Conservation (phyloP, 2,888 invertebrate genomes). For the Mythimna albipuncta region DNA sequence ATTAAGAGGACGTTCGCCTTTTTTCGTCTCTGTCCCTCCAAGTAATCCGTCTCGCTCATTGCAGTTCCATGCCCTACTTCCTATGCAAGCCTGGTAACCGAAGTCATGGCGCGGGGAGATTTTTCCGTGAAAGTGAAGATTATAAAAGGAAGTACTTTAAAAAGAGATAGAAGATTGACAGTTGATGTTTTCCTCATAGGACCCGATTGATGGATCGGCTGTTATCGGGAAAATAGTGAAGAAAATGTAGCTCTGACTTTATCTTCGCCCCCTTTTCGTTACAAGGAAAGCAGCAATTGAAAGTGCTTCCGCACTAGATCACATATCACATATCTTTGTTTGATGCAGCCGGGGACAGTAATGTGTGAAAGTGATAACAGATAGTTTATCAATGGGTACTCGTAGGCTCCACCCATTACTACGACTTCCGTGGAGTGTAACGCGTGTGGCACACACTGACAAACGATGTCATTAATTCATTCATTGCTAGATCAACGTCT, state of each 20-base stretch:
- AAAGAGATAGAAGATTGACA: slow-evolving; percentile 36
- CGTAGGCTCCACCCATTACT: slow-evolving; percentile 48
- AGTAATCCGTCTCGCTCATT: slow-evolving; percentile 40
- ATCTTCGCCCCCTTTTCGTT: slow-evolving; percentile 51
- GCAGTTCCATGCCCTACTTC: slow-evolving; percentile 40
- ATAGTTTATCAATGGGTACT: slow-evolving; percentile 51
- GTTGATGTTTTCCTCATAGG: neutral
- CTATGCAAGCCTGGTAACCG: slow-evolving; percentile 73
- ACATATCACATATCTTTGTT: slow-evolving; percentile 43
- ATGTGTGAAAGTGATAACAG: slow-evolving; percentile 59
- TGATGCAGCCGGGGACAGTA: slow-evolving; percentile 27
- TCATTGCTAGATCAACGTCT: too few relatives aligned
- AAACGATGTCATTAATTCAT: slow-evolving; percentile 2
- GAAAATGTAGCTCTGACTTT: slow-evolving; percentile 56
- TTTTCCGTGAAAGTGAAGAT: slow-evolving; percentile 74
- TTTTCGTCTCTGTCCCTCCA: slow-evolving; percentile 30
- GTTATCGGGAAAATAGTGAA: slow-evolving; percentile 21
- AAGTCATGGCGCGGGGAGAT: slow-evolving; percentile 81
- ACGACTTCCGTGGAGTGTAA: slow-evolving; percentile 24
- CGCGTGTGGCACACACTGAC: slow-evolving; percentile 11
- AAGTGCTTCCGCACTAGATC: slow-evolving; percentile 1
- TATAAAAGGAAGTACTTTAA: slow-evolving; percentile 46
- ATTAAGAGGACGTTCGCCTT: slow-evolving; percentile 57
- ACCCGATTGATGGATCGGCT: slow-evolving; percentile 29
- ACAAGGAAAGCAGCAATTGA: slow-evolving; percentile 53